Evolutionary conservation across 1,140 invertebrate species (phyloP).

Genomic region (Campoletis sonorensis): DNA sequence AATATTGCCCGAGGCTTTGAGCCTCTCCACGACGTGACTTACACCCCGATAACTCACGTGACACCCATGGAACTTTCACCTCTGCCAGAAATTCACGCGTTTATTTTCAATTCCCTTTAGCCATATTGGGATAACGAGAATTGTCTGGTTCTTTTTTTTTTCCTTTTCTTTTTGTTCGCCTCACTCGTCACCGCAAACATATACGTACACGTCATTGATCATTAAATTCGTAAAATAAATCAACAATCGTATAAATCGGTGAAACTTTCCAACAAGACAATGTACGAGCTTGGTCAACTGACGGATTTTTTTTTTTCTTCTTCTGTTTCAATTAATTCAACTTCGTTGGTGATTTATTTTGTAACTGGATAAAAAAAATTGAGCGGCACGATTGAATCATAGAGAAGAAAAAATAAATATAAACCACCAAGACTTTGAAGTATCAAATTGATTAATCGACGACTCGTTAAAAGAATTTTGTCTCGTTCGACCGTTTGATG

Average conservation of each 20-base stretch:
- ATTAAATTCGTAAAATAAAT: not conserved
- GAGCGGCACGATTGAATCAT: too few relatives aligned
- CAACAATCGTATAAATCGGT: not conserved
- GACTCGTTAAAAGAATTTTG: too few relatives aligned
- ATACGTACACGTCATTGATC: not conserved
- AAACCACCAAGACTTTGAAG: too few relatives aligned
- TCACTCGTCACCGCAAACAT: not conserved
- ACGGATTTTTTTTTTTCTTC: too few relatives aligned
- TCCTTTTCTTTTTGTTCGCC: not conserved
- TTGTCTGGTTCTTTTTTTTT: not conserved
- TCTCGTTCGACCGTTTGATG: too few relatives aligned
- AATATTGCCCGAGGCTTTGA: not conserved
- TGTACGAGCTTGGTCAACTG: too few relatives aligned
- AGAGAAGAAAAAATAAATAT: too few relatives aligned
- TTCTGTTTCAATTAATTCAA: too few relatives aligned
- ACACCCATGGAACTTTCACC: constrained; percentile 2
- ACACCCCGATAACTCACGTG: constrained; percentile 1
- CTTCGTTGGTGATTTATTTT: not conserved
- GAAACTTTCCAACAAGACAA: not conserved
- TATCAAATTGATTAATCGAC: too few relatives aligned
- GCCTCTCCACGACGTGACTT: not conserved
- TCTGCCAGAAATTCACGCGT: not conserved
- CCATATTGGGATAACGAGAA: not conserved
- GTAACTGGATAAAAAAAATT: too few relatives aligned
- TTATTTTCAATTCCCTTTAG: not conserved